These are phyloP conservation scores for Paramormyrops hopkinsi DNA, from an alignment of 2,797 vertebrate species.

Conservation along the genomic window DNA sequence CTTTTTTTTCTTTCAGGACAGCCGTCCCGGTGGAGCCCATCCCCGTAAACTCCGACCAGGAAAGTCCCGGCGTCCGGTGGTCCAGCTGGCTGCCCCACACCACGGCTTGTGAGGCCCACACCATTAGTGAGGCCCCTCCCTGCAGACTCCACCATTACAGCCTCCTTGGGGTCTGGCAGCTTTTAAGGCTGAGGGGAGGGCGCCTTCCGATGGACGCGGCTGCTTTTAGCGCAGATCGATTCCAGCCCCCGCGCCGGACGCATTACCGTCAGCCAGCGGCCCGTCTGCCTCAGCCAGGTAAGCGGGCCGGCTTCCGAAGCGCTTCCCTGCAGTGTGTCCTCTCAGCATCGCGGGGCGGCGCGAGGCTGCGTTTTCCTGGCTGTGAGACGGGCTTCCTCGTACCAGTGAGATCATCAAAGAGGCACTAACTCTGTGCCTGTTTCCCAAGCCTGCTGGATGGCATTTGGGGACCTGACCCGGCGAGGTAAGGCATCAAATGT, in stretches of 20 bases:
- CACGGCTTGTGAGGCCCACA: neutral
- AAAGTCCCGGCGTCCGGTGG: neutral
- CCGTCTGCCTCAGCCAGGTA: neutral
- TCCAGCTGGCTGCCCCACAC: neutral
- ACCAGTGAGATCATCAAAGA: neutral
- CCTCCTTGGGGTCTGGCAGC: conserved; percentile 45
- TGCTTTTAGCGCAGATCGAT: conserved; percentile 64
- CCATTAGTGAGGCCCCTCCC: neutral
- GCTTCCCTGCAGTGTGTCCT: neutral
- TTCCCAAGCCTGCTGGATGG: neutral
- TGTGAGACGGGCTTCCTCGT: neutral
- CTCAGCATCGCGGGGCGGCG: neutral
- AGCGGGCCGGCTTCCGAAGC: neutral
- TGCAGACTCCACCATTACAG: conserved; percentile 48
- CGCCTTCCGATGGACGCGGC: conserved; percentile 44
- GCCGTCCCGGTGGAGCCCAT: neutral
- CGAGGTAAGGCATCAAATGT: neutral
- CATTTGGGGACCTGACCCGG: neutral
- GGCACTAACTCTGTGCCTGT: neutral
- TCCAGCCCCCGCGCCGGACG: conserved; percentile 34
- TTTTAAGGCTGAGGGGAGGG: conserved; percentile 60
- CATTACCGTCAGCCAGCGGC: conserved; percentile 34
- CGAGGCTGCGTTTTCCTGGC: neutral
- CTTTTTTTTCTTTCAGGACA: neutral
- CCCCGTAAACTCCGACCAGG: neutral